phyloP scores from a whole-genome alignment of 2,797 vertebrate species.

The Oreochromis mossambicus region DNA sequence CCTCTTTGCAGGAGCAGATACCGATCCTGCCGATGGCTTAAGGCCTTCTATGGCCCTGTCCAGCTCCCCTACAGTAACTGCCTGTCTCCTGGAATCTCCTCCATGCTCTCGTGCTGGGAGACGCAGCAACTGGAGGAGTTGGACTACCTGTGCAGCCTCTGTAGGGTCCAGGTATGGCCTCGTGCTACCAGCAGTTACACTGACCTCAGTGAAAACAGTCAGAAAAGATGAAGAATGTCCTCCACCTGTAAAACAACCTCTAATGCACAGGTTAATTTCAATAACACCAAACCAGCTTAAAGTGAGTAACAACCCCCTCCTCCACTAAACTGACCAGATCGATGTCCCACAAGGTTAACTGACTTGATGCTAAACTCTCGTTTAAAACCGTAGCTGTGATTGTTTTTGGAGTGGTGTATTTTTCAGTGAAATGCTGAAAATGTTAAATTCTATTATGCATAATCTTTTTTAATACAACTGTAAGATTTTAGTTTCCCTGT shows the following conservation, averaged over 20 bases:
- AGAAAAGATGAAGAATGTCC: not conserved
- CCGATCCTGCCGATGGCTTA: not conserved
- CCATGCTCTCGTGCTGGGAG: not conserved
- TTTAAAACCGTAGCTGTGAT: not conserved
- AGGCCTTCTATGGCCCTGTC: not conserved
- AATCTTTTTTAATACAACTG: not conserved
- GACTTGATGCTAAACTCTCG: not conserved
- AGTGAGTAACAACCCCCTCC: not conserved
- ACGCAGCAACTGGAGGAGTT: not conserved
- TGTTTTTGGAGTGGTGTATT: not conserved
- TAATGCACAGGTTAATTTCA: not conserved
- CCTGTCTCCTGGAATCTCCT: not conserved
- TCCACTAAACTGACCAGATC: not conserved
- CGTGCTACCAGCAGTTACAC: not conserved
- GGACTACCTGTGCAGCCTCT: not conserved
- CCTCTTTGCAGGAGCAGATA: not conserved
- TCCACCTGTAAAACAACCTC: not conserved
- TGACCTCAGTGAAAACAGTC: not conserved
- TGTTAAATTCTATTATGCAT: not conserved
- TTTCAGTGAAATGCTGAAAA: not conserved
- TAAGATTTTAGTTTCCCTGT: not conserved
- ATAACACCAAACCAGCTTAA: not conserved
- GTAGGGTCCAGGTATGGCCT: not conserved
- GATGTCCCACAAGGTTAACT: not conserved
- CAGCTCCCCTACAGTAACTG: not conserved